Base-by-base conservation (phyloP, 2,888 invertebrate species). In the Drosophila longiperda region DNA sequence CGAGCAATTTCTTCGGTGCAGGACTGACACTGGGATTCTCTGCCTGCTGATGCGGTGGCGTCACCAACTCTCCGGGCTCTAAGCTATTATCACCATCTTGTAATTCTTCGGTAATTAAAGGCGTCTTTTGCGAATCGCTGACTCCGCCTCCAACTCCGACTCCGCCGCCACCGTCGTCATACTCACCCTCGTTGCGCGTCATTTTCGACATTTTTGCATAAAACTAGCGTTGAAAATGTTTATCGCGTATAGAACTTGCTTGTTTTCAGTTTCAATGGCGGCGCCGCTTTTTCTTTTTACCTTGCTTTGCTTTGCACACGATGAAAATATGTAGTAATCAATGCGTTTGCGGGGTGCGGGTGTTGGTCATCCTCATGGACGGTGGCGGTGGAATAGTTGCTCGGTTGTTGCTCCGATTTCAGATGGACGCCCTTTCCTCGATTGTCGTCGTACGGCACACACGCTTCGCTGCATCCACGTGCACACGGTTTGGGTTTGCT, bases 61-160 rank as follows among this genome's bases (percentile, higher is more conserved):
- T 92, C 66, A 92, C 91, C 34, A 92, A 86, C 62, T 92, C 92
- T 9, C 92, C 92, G 17, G 92, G 92, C 64, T 92, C 92, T 62
- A 92, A 70, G 33, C 92, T 92, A 52, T 91, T 92, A 40, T 92
- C 92, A 33, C 87, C 91, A 58, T 84, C 87, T 65, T 90, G 91
- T 69, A 90, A 78, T 20, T 91, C 91, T 12, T 89, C 90, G 32
- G 33, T 20, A 54, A 55, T 45, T 36, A 66, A 36, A 34, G 59
- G 34, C 36, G 45, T 58, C 33, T 29, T 40, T 49, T 64, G 63
- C 32, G 36, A 20, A 26, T 72, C 57, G 54, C 23, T 63, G 53
- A 40, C n/a, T 57, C n/a, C 55, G 40, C 42, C 20, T 20, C 15
- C 17, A 20, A 26, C 50, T 50, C 42, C 49, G 17, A 15, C 38